Percentiles rank a stretch among this genome's conserved stretches.
Evolutionary conservation across 92 coral and sea anemone species (phyloP).

Genomic region (Diadumene lineata): DNA sequence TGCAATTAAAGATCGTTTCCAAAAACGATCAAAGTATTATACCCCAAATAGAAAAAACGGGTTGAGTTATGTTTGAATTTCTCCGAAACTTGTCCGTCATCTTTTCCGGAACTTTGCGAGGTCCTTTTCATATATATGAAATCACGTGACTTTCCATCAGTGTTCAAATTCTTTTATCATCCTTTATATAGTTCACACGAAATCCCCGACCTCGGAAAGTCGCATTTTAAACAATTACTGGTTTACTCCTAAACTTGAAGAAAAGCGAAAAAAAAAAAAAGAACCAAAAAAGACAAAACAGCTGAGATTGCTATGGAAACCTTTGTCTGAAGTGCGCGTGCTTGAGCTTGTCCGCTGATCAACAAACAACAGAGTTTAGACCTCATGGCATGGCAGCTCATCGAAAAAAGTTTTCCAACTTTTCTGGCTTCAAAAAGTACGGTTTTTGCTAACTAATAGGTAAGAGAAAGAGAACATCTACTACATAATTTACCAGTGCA

Average conservation of each 20-base stretch:
- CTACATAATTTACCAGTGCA: background rate
- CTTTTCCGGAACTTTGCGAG: too few relatives aligned
- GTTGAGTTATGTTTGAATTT: too few relatives aligned
- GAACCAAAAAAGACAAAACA: background rate
- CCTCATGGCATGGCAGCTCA: background rate
- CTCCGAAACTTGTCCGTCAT: too few relatives aligned
- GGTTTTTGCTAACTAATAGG: background rate
- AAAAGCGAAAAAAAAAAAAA: background rate
- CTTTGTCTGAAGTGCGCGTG: constrained; percentile 55
- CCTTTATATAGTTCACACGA: too few relatives aligned
- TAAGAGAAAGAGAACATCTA: background rate
- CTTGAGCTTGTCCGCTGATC: constrained; percentile 38
- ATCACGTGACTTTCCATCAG: too few relatives aligned
- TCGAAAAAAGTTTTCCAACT: background rate
- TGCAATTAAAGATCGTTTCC: too few relatives aligned
- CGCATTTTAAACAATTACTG: too few relatives aligned
- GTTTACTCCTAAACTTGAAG: background rate
- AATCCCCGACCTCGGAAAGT: too few relatives aligned
- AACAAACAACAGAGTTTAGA: constrained; percentile 1
- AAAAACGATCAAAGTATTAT: too few relatives aligned
- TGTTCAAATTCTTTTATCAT: too few relatives aligned
- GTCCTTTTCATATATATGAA: too few relatives aligned
- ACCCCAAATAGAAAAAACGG: too few relatives aligned
- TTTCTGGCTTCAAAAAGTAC: constrained; percentile 3
- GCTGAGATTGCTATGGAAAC: constrained; percentile 47